Conservation (phyloP, 2,113 vertebrate species). For the Engraulis encrasicolus region DNA sequence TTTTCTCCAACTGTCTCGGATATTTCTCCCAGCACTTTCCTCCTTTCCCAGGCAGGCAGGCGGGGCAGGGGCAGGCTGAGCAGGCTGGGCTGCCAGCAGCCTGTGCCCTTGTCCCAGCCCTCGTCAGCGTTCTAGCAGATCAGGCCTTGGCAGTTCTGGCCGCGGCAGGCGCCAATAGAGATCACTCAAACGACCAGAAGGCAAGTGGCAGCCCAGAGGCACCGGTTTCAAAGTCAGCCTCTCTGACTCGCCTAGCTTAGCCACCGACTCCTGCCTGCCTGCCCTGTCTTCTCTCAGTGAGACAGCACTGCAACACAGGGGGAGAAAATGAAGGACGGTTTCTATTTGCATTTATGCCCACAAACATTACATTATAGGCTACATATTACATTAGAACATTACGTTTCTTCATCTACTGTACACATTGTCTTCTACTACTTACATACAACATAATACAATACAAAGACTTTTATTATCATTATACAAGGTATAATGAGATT, state of each 20-base stretch:
- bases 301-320: neutral
- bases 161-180: conserved; percentile 63
- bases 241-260: too few relatives aligned
- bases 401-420: too few relatives aligned
- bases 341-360: too few relatives aligned
- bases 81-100: neutral
- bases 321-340: too few relatives aligned
- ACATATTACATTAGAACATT: too few relatives aligned
- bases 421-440: neutral
- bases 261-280: conserved; percentile 14
- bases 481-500: too few relatives aligned
- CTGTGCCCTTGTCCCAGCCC: conserved; percentile 16
- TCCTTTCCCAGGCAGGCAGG: too few relatives aligned
- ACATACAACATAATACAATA: neutral
- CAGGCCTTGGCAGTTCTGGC: conserved; percentile 48
- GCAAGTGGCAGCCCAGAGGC: conserved; percentile 66
- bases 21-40: conserved; percentile 3
- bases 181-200: conserved; percentile 65
- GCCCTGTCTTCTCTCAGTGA: neutral
- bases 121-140: conserved; percentile 22
- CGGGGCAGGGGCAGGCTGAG: too few relatives aligned
- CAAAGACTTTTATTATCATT: too few relatives aligned
- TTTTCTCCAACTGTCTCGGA: conserved; percentile 19
- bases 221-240: conserved; percentile 63
- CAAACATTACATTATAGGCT: too few relatives aligned